Evolutionary conservation across 2,888 invertebrate genomes (phyloP).

Genomic region (Dasypogon diadema): DNA sequence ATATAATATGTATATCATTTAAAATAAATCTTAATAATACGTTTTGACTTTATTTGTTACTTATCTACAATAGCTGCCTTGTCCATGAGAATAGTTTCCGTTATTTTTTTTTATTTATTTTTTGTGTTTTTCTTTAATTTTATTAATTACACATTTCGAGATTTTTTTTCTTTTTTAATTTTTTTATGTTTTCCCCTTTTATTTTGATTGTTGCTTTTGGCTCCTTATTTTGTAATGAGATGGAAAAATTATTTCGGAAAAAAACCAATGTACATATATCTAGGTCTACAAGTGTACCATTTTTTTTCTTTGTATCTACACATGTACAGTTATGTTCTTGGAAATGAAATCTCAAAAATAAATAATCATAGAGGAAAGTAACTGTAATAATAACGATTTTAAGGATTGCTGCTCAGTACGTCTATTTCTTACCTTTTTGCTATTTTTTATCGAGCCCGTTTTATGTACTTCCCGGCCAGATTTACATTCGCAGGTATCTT

Average conservation of each 20-base stretch:
- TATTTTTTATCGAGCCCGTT: conserved; percentile 7
- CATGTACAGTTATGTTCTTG: neutral
- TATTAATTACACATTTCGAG: conserved; percentile 52
- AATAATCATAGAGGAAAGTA: too few relatives aligned
- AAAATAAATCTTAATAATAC: conserved; percentile 45
- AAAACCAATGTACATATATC: too few relatives aligned
- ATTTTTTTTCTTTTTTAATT: conserved; percentile 51
- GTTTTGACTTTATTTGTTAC: conserved; percentile 58
- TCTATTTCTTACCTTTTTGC: conserved; percentile 14
- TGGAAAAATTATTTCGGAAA: neutral
- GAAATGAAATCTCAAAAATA: too few relatives aligned
- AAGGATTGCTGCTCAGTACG: conserved; percentile 17
- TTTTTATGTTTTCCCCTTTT: conserved; percentile 56
- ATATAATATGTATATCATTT: conserved; percentile 49
- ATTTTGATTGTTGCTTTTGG: conserved; percentile 47
- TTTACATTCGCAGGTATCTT: conserved; percentile 26
- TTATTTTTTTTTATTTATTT: conserved; percentile 51
- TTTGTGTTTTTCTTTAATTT: conserved; percentile 62
- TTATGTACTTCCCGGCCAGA: conserved; percentile 14
- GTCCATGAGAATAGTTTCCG: conserved; percentile 67
- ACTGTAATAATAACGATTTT: too few relatives aligned
- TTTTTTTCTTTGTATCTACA: neutral
- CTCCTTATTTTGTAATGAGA: conserved; percentile 16
- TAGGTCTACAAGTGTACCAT: too few relatives aligned
- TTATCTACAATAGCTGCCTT: conserved; percentile 69